These are phyloP conservation scores for Rhopalosiphum padi DNA, from an alignment of 1,140 invertebrate genomes.

Conservation along the genomic window DNA sequence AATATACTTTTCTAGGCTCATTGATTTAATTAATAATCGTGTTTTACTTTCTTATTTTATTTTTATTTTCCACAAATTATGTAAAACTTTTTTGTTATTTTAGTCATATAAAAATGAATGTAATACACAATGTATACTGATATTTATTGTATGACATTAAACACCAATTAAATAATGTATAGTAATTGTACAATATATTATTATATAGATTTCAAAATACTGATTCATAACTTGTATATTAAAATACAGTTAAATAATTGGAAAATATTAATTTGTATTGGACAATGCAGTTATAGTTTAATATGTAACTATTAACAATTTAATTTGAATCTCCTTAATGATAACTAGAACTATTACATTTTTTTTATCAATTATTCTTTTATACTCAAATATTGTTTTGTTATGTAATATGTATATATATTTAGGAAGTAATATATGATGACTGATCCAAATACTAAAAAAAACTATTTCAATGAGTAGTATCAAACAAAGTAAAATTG, in stretches of 20 bases:
- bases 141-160: too few species aligned
- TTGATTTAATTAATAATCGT: too few species aligned
- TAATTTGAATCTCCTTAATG: not conserved
- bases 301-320: not conserved
- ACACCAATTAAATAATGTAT: too few species aligned
- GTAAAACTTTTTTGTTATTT: too few species aligned
- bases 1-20: too few species aligned
- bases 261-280: not conserved
- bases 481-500: not conserved
- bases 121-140: too few species aligned
- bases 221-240: not conserved
- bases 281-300: not conserved
- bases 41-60: too few species aligned
- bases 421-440: not conserved
- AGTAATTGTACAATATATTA: not conserved
- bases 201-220: not conserved
- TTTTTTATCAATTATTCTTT: not conserved
- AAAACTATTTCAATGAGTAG: not conserved
- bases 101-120: too few species aligned
- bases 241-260: not conserved
- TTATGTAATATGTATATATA: not conserved
- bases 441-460: not conserved
- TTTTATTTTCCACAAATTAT: too few species aligned
- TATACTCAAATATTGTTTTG: not conserved
- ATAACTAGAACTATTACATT: not conserved